Percentiles rank a stretch among this genome's conserved stretches.
Conservation (phyloP, 2,888 invertebrate genomes). For the Bombylius major region DNA sequence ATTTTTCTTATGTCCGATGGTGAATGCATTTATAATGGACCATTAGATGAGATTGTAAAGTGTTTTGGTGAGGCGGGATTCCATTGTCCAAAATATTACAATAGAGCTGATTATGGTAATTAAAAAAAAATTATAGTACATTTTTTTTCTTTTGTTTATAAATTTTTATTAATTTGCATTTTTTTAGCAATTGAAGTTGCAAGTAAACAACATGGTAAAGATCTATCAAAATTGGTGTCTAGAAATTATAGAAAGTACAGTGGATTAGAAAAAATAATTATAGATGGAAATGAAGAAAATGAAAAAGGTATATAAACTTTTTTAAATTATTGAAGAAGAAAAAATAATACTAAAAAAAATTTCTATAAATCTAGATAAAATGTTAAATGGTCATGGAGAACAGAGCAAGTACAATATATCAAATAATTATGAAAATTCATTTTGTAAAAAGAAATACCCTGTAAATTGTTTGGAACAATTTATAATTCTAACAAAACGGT, state of each 20-base stretch:
- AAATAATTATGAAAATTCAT: no score
- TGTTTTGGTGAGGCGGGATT: constrained; percentile 55
- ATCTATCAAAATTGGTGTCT: constrained; percentile 24
- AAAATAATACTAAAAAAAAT: no score
- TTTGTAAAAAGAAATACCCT: constrained; percentile 21
- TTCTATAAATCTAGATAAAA: not conserved
- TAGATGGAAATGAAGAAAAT: not conserved
- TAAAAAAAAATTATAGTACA: not conserved
- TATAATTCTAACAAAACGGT: constrained; percentile 39
- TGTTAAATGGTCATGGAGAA: not conserved
- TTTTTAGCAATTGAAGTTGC: constrained; percentile 44
- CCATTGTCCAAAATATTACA: constrained; percentile 74
- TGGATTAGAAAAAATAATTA: not conserved
- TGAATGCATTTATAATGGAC: constrained; percentile 63
- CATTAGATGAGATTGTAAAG: constrained; percentile 56
- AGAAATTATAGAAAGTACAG: not conserved
- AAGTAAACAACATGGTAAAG: constrained; percentile 41
- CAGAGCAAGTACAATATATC: not conserved
- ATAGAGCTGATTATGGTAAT: constrained; percentile 78
- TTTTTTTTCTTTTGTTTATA: not conserved
- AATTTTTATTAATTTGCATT: not conserved
- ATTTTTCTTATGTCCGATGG: constrained; percentile 70
- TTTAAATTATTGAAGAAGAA: not conserved
- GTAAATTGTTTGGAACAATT: constrained; percentile 34
- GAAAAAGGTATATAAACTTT: not conserved